Conservation (phyloP, 2,797 vertebrate species). For the Anguilla megastoma region DNA sequence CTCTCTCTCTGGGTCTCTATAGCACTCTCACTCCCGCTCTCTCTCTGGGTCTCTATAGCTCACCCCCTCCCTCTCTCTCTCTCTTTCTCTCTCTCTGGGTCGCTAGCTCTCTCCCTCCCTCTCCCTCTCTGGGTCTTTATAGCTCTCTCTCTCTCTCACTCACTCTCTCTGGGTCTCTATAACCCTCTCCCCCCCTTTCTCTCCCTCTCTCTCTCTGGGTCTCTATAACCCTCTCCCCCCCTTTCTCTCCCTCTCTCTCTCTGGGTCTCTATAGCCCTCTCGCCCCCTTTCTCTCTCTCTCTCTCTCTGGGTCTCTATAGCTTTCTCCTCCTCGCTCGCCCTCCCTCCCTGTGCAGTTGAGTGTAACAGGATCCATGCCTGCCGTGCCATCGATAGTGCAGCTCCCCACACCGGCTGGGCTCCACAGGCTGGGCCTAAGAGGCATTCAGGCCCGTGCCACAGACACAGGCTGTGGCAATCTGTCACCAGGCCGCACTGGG, state of each 20-base stretch:
- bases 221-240: too few species aligned
- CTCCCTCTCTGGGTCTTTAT: too few species aligned
- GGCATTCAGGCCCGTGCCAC: neutral
- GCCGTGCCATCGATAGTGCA: neutral
- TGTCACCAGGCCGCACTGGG: neutral
- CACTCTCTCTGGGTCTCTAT: too few species aligned
- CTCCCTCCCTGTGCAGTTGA: neutral
- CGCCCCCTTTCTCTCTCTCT: neutral
- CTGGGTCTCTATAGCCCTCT: neutral
- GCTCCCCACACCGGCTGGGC: neutral
- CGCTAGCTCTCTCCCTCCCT: too few species aligned
- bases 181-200: too few species aligned
- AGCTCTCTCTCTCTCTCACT: neutral
- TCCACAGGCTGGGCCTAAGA: neutral
- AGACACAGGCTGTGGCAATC: neutral
- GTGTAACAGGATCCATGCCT: neutral
- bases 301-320: neutral
- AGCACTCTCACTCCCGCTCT: neutral
- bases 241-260: neutral
- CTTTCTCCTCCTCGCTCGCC: neutral
- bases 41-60: neutral
- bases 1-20: neutral
- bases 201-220: neutral
- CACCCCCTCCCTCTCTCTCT: too few species aligned
- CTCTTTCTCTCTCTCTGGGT: too few species aligned